phyloP scores from a whole-genome alignment of 1,140 invertebrate species.

The Hycleus phaleratus region DNA sequence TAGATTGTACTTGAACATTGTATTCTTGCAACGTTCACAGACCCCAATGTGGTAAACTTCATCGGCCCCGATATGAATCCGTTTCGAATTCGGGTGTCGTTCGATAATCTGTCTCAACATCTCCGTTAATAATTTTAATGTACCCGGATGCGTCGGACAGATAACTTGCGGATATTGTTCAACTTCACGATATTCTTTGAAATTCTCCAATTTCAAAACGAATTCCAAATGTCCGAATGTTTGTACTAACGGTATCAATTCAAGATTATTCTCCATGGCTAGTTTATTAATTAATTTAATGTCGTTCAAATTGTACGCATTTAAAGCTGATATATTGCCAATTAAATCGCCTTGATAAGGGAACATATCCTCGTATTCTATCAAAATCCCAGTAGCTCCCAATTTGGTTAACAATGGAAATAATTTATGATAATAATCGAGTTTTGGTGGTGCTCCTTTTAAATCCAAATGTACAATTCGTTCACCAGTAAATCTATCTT shows the following conservation, averaged over 20 bases:
- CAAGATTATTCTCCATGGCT: constrained; percentile 59
- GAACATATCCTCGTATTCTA: constrained; percentile 99
- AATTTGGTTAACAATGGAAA: constrained; percentile 66
- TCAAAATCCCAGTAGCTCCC: constrained; percentile 66
- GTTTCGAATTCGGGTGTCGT: constrained; percentile 28
- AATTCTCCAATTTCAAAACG: constrained; percentile 74
- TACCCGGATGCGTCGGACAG: constrained; percentile 39
- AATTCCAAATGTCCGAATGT: constrained; percentile 95
- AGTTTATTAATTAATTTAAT: constrained; percentile 55
- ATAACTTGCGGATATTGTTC: constrained; percentile 70
- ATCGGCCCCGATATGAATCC: constrained; percentile 73
- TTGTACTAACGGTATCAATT: constrained; percentile 87
- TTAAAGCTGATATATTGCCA: constrained; percentile 57
- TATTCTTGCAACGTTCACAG: constrained; percentile 56
- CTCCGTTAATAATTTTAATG: constrained; percentile 17
- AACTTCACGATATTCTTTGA: constrained; percentile 69
- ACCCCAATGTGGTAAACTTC: constrained; percentile 76
- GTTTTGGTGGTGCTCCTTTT: constrained; percentile 79
- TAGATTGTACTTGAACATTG: constrained; percentile 21
- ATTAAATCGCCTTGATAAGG: constrained; percentile 69
- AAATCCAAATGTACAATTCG: constrained; percentile 75
- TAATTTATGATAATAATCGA: constrained; percentile 61
- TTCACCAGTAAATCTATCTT: constrained; percentile 13
- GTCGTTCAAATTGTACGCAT: constrained; percentile 69
- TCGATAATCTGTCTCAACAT: constrained; percentile 27